Conservation (phyloP, 2,113 vertebrate genomes). For the Anser brachyrhynchus region DNA sequence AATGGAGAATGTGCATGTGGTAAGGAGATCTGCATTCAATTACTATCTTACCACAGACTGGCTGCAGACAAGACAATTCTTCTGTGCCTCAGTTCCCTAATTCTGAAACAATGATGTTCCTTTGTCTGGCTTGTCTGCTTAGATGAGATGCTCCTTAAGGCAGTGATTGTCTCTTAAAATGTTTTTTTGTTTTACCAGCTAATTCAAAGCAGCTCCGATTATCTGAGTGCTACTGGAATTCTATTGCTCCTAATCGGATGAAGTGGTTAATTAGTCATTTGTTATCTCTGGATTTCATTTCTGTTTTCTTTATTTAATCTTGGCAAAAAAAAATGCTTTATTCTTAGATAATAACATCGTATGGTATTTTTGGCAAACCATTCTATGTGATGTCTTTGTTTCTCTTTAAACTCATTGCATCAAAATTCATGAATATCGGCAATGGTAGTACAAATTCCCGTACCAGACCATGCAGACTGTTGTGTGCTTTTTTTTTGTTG, state of each 20-base stretch:
- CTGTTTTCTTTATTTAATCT: neutral
- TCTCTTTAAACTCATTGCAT: neutral
- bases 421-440: slow-evolving; percentile 16
- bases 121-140: slow-evolving; percentile 23
- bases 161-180: neutral
- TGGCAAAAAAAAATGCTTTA: neutral
- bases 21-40: slow-evolving; percentile 54
- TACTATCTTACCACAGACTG: slow-evolving; percentile 28
- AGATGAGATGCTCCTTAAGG: neutral
- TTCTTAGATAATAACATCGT: neutral
- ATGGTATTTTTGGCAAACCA: neutral
- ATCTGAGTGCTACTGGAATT: neutral
- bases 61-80: slow-evolving; percentile 47
- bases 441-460: neutral
- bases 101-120: slow-evolving; percentile 33
- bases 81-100: slow-evolving; percentile 49
- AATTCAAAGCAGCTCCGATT: neutral
- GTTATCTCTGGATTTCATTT: neutral
- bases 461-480: neutral
- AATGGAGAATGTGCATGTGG: slow-evolving; percentile 37
- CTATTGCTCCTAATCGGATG: neutral
- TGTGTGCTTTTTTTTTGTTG: neutral
- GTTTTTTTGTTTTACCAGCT: neutral
- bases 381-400: neutral
- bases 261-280: slow-evolving; percentile 8